Percentiles rank a stretch among this genome's conserved stretches.
Conservation (phyloP, 2,113 vertebrate species). For the Rhodinocichla rosea region DNA sequence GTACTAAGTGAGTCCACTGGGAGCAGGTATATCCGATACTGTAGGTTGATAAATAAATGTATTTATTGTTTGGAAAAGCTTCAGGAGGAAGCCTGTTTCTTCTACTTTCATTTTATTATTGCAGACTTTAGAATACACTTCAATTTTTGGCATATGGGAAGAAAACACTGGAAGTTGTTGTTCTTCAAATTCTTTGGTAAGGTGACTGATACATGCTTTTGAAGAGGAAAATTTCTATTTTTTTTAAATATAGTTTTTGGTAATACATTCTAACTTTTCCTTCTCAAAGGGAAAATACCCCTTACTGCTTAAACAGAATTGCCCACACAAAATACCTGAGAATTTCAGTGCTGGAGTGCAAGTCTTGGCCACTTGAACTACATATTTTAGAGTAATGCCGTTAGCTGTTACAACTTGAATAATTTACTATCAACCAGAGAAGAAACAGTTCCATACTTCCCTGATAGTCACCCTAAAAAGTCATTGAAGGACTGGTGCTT, state of each 20-base stretch:
- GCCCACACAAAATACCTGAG: fast-evolving
- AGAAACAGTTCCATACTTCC: background rate
- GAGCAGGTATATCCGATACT: conserved; percentile 43
- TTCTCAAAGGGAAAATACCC: background rate
- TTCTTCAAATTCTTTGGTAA: background rate
- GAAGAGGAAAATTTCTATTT: background rate
- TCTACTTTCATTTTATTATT: background rate
- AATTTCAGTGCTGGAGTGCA: background rate
- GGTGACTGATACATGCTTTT: background rate
- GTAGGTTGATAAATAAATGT: conserved; percentile 64
- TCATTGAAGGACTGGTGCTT: background rate
- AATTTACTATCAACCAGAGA: background rate
- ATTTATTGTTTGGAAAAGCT: conserved; percentile 18
- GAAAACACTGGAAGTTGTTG: background rate
- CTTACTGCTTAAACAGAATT: background rate
- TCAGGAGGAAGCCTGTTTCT: background rate
- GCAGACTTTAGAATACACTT: background rate
- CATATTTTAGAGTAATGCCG: background rate
- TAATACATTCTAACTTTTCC: background rate
- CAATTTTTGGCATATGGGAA: background rate
- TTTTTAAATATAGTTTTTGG: background rate
- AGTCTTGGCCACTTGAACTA: background rate
- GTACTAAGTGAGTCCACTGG: conserved; percentile 57
- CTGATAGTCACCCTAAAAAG: background rate
- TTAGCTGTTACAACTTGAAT: background rate